Conservation (phyloP, 2,113 vertebrate species). For the Cyanistes caeruleus region DNA sequence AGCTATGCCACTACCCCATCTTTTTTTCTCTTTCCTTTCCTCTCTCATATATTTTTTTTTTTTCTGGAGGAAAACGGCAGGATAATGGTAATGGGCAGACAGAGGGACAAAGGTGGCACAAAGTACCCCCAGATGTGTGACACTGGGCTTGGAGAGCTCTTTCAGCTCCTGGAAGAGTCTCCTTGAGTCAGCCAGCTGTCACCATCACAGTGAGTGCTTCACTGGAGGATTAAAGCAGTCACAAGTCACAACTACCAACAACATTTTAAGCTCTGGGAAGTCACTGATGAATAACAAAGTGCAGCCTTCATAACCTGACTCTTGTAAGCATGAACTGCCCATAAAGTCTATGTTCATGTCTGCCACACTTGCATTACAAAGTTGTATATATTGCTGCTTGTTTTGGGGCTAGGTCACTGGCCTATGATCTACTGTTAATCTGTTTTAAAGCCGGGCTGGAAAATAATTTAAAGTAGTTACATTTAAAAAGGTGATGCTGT, state of each 20-base stretch:
- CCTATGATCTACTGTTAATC: slow-evolving; percentile 38
- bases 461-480: slow-evolving; percentile 10
- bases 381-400: background rate
- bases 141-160: background rate
- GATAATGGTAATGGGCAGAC: background rate
- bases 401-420: background rate
- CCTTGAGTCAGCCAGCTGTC: background rate
- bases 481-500: background rate
- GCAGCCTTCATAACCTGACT: background rate
- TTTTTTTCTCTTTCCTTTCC: background rate
- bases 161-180: background rate
- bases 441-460: slow-evolving; percentile 4
- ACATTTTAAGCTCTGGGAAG: background rate
- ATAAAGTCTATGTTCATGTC: background rate
- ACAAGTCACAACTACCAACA: background rate
- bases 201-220: background rate
- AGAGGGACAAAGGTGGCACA: background rate
- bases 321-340: background rate
- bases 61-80: background rate
- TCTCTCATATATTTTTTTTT: background rate
- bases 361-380: slow-evolving; percentile 29
- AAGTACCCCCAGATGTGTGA: background rate
- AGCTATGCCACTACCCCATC: background rate
- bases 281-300: background rate
- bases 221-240: background rate